Evolutionary conservation across 1,140 invertebrate species (phyloP).

Genomic region (Cecropterus lyciades): DNA sequence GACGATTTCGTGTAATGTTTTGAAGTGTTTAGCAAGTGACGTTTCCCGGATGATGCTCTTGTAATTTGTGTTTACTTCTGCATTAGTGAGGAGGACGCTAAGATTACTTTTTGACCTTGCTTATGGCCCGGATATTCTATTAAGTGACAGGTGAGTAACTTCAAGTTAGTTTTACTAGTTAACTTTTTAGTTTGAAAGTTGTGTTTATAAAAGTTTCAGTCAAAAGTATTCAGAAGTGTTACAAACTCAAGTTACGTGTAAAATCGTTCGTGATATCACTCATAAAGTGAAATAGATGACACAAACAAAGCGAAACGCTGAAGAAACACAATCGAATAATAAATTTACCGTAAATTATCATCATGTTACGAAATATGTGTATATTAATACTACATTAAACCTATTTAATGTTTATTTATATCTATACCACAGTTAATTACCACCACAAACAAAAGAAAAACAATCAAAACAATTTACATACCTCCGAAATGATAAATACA

Average conservation of each 20-base stretch:
- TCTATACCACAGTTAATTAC: background rate
- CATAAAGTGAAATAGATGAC: slow-evolving; percentile 20
- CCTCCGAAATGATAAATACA: too few species aligned
- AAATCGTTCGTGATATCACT: slow-evolving; percentile 8
- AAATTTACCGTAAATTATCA: background rate
- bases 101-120: slow-evolving; percentile 63
- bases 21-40: slow-evolving; percentile 77
- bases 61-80: slow-evolving; percentile 79
- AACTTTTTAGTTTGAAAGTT: slow-evolving; percentile 66
- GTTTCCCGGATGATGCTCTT: slow-evolving; percentile 70
- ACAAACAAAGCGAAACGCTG: slow-evolving; percentile 21
- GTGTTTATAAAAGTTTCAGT: slow-evolving; percentile 67
- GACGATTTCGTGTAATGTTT: slow-evolving; percentile 77
- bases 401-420: too few species aligned
- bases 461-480: background rate
- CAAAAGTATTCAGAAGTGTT: slow-evolving; percentile 61
- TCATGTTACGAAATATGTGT: background rate
- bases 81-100: slow-evolving; percentile 61
- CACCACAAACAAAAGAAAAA: background rate
- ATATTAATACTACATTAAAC: background rate
- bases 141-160: slow-evolving; percentile 70
- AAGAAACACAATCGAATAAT: background rate
- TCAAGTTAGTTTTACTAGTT: slow-evolving; percentile 68
- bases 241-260: slow-evolving; percentile 40
- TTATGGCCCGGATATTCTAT: slow-evolving; percentile 53